These are phyloP conservation scores for Xiphophorus couchianus DNA, from an alignment of 2,113 vertebrate species.

Conservation along the genomic window DNA sequence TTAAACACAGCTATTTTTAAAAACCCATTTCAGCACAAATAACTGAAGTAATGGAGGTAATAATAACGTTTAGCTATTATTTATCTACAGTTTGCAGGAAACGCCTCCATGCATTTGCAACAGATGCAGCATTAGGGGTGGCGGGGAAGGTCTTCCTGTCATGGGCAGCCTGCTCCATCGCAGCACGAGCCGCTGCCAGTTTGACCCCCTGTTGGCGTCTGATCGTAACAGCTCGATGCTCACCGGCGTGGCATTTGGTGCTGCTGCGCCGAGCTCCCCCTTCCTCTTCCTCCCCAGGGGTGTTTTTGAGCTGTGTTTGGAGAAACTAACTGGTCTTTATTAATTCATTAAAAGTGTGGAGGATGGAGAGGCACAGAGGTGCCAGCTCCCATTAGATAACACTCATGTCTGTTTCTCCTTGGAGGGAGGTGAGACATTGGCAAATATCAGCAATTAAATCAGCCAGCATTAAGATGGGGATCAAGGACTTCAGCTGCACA, in stretches of 20 bases:
- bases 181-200: constrained; percentile 3
- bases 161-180: constrained; percentile 41
- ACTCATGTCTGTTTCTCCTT: constrained; percentile 8
- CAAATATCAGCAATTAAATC: background rate
- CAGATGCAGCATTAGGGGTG: too few relatives aligned
- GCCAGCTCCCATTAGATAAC: constrained; percentile 29
- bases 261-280: background rate
- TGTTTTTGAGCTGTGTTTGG: constrained; percentile 4
- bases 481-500: background rate
- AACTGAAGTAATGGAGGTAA: too few relatives aligned
- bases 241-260: background rate
- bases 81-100: too few relatives aligned
- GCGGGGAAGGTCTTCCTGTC: constrained; percentile 46
- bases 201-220: constrained; percentile 10
- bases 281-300: background rate
- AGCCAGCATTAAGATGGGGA: background rate
- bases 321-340: constrained; percentile 35
- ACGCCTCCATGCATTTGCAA: too few relatives aligned
- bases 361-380: constrained; percentile 34
- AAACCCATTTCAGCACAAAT: too few relatives aligned
- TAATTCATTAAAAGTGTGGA: constrained; percentile 24
- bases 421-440: background rate
- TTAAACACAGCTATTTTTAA: too few relatives aligned
- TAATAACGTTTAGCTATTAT: too few relatives aligned
- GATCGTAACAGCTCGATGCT: constrained; percentile 3